These are phyloP conservation scores for Microchirus variegatus DNA, from an alignment of 2,797 vertebrate genomes.

Conservation along the genomic window DNA sequence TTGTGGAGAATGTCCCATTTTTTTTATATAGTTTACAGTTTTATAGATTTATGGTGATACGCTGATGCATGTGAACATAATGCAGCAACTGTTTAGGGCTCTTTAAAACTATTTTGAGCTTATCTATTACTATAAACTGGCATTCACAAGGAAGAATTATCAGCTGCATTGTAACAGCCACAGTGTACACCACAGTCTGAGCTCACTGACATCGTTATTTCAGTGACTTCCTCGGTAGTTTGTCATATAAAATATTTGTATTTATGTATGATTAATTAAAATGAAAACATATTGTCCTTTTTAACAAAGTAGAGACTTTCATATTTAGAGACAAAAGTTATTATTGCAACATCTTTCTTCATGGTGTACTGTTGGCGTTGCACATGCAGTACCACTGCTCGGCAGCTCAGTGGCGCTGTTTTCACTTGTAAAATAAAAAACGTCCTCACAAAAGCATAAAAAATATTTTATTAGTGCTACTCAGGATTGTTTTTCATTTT, in stretches of 20 bases:
- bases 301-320: too few relatives aligned
- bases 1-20: too few relatives aligned
- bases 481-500: too few relatives aligned
- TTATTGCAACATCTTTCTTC: neutral
- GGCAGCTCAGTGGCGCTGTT: conserved; percentile 29
- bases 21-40: too few relatives aligned
- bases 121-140: neutral
- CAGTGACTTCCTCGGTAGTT: neutral
- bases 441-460: too few relatives aligned
- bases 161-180: neutral
- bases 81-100: neutral
- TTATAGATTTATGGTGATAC: too few relatives aligned
- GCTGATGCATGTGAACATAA: too few relatives aligned
- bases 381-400: neutral
- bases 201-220: neutral
- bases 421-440: conserved; percentile 5
- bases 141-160: neutral
- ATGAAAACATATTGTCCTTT: too few relatives aligned
- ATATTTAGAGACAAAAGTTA: neutral
- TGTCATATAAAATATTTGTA: neutral
- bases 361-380: neutral
- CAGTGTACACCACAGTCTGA: neutral
- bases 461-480: too few relatives aligned
- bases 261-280: neutral
- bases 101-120: neutral